Evolutionary conservation across 2,888 invertebrate genomes (phyloP).

Genomic region (Cremastinae sp.): DNA sequence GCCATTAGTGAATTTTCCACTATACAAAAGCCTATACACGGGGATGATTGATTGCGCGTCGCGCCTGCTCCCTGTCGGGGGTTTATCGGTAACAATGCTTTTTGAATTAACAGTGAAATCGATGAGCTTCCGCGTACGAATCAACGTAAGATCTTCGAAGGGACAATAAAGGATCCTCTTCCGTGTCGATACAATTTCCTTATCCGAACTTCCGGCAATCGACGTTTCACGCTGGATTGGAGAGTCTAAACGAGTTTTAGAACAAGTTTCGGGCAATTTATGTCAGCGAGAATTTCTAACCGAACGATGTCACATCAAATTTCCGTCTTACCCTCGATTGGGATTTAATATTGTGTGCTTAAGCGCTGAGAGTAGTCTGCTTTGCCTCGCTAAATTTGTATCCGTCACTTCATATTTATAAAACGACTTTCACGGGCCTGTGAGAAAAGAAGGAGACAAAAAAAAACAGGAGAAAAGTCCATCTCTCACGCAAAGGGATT

Average conservation of each 20-base stretch:
- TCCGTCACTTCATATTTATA: too few relatives aligned
- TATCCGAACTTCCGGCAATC: slow-evolving; percentile 41
- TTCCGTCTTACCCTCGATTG: too few relatives aligned
- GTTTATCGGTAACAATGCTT: background rate
- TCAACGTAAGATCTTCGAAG: background rate
- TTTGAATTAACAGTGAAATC: slow-evolving; percentile 19
- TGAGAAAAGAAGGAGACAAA: too few relatives aligned
- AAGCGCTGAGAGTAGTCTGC: too few relatives aligned
- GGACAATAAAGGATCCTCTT: slow-evolving; percentile 15
- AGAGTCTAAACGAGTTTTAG: slow-evolving; percentile 49
- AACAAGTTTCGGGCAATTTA: slow-evolving; percentile 30
- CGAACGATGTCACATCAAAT: background rate
- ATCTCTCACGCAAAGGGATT: too few relatives aligned
- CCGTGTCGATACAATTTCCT: slow-evolving; percentile 44
- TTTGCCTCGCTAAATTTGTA: too few relatives aligned
- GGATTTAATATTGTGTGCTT: too few relatives aligned
- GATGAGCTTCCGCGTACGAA: background rate
- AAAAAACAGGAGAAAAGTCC: too few relatives aligned
- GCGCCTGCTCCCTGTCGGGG: too few relatives aligned
- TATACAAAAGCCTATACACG: background rate
- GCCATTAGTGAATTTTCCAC: too few relatives aligned
- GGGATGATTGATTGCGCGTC: background rate
- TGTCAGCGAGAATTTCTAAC: background rate
- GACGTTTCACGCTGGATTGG: slow-evolving; percentile 27
- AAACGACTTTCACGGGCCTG: too few relatives aligned